Evolutionary conservation across 2,888 invertebrate species (phyloP), one percentile per base, ranked within the genome.

Genomic region (Oscheius myriophilus): DNA sequence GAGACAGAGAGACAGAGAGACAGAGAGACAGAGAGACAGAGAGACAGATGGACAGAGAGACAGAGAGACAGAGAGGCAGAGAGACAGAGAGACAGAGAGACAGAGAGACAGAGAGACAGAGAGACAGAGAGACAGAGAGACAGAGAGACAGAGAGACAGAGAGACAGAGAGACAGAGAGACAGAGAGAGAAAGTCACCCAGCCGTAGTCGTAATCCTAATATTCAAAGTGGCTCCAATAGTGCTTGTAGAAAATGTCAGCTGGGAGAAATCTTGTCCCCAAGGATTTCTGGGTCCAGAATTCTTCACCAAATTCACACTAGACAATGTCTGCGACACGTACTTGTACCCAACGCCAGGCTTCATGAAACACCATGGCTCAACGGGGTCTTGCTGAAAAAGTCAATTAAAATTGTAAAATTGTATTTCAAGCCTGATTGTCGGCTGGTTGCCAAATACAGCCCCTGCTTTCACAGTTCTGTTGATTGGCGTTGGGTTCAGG

Each of bases 331-430:
- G 65, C 11, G 72, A 72, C 45, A 59, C 67, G 14, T 77, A 45
- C 12, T 67, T 70, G 62, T 82, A 82, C 39, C 82, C 82, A 6
- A 78, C 74, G 1, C 73, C 78, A 42, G 70, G 67, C 53, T 78
- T 75, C 63, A 75, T 78, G 57, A 71, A 78, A 57, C 82, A 82
- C 71, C 75, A 73, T 11, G 82, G 82, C 14, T 76, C 81, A 11
- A 51, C 42, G 12, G 64, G 59, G 18, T 65, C 55, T 25, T 25
- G 26, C 54, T 54, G 26, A 33, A 54, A 33, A 33, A 33, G 33
- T 9, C 33, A 33, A 6, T 33, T 6, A 33, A 33, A 33, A 33
- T 6, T 33, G 33, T 33, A 6, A 3, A 33, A 33, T 33, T 33
- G 3, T 6, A 14, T 12, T 54, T 54, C 26, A 11, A 26, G 41